Evolutionary conservation across 2,113 vertebrate genomes (phyloP), one percentile per base, ranked within the genome.

Genomic region (Pseudonaja textilis): DNA sequence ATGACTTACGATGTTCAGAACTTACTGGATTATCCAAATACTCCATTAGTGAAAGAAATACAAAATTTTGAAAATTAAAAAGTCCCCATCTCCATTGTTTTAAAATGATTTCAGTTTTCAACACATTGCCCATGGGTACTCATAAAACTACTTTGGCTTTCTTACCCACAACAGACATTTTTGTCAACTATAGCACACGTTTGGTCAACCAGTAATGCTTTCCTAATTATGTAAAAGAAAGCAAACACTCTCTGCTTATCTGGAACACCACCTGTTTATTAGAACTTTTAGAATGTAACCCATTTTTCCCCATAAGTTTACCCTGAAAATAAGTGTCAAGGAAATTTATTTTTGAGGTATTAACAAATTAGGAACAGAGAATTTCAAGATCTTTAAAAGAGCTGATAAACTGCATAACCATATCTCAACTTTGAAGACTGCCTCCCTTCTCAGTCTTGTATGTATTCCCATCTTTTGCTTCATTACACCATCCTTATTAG

Each of bases 401-500:
- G 93, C 25, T 11, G 10, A 61, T 69, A 29, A 74, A 34, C 20
- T 57, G 29, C 29, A 69, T 69, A 64, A 69, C 20, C 10, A 0
- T 16, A 85, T 29, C 20, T 90, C 26, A 59, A 81, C 10, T 20
- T 23, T 59, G 55, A 3, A 50, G 64, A 6, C 34, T 89, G 45
- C 9, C 45, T 91, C 29, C 85, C n/a, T 64, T 26, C 34, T 57
- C 52, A 29, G 42, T 52, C 47, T 47, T 81, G 52, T 47, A 56
- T 23, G 64, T 22, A 47, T 59, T 90, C 20, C 54, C 29, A 57
- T 11, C 26, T 39, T 90, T 89, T n/a, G 20, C 29, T 39, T 93
- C 95, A 95, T 93, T 93, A 91, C 88, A 81, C 85, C 14, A 22
- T 64, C 86, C 91, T 89, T 91, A 92, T 93, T 95, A 95, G 94